phyloP scores from a whole-genome alignment of 2,888 invertebrate species.

The Rhimphoctona megacephalus region DNA sequence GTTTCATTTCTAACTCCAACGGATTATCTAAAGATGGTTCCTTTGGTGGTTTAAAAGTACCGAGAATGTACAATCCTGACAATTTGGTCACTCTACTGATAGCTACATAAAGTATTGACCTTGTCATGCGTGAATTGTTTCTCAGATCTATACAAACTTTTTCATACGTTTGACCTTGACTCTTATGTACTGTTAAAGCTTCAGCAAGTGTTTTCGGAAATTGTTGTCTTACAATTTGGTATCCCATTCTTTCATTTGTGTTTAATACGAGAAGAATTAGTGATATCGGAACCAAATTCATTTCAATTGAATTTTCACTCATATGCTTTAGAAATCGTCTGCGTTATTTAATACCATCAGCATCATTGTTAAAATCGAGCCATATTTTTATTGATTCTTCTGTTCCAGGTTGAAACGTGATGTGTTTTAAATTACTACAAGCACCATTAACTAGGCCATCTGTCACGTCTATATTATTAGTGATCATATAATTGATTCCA shows the following conservation, averaged over 20 bases:
- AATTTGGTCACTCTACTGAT: conserved; percentile 53
- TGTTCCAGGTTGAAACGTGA: conserved; percentile 64
- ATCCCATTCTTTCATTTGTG: conserved; percentile 42
- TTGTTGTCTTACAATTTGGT: conserved; percentile 39
- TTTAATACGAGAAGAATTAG: conserved; percentile 34
- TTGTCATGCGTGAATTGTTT: conserved; percentile 16
- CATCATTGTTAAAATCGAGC: conserved; percentile 63
- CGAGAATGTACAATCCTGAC: conserved; percentile 49
- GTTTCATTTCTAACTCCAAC: conserved; percentile 39
- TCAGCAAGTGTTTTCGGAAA: conserved; percentile 44
- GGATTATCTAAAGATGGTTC: conserved; percentile 23
- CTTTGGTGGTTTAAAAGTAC: conserved; percentile 27
- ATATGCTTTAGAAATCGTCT: conserved; percentile 35
- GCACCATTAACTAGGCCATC: conserved; percentile 48
- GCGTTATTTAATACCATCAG: conserved; percentile 51
- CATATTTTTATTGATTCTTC: conserved; percentile 50
- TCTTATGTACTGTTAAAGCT: conserved; percentile 38
- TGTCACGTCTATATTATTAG: conserved; percentile 75
- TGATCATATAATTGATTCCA: conserved; percentile 62
- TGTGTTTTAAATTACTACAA: conserved; percentile 9
- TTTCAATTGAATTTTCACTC: conserved; percentile 31
- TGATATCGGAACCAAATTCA: conserved; percentile 39
- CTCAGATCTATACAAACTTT: conserved; percentile 39
- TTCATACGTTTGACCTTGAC: conserved; percentile 28
- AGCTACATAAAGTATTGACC: conserved; percentile 44